Conservation (phyloP, 2,888 invertebrate species). For the Eupeodes latifasciatus region DNA sequence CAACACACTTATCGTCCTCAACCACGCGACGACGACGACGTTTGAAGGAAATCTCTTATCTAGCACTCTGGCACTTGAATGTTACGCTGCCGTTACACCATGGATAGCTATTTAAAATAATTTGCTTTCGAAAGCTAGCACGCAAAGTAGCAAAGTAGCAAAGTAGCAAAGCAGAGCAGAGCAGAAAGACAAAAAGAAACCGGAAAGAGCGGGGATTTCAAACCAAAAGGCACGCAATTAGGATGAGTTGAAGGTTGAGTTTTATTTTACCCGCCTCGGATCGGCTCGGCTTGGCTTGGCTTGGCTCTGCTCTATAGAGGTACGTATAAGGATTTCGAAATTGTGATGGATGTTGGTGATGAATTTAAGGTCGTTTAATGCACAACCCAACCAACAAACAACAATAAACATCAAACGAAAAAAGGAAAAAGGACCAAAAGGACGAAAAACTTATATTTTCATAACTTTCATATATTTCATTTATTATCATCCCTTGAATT, state of each 20-base stretch:
- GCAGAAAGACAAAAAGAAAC: conserved; percentile 7
- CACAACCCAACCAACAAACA: conserved; percentile 6
- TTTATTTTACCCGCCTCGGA: conserved; percentile 6
- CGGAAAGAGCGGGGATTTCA: conserved; percentile 60
- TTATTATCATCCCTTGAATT: conserved; percentile 18
- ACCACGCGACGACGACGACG: conserved; percentile 22
- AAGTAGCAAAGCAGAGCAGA: conserved; percentile 4
- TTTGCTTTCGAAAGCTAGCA: conserved; percentile 43
- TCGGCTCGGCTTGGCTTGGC: not conserved
- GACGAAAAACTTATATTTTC: conserved; percentile 16
- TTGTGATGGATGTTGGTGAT: conserved; percentile 33
- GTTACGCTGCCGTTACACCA: conserved; percentile 53
- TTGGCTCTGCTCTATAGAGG: not conserved
- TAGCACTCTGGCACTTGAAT: conserved; percentile 68
- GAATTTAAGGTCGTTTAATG: conserved; percentile 41
- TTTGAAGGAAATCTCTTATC: conserved; percentile 67
- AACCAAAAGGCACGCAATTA: conserved; percentile 65
- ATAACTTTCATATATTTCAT: conserved; percentile 55
- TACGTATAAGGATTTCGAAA: not conserved
- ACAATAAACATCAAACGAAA: not conserved
- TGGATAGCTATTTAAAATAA: conserved; percentile 72
- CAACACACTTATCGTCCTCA: not conserved
- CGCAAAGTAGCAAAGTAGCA: conserved; percentile 8
- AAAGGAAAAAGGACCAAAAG: not conserved
- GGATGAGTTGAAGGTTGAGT: conserved; percentile 46